phyloP scores from a whole-genome alignment of 2,797 vertebrate species.

The Bothrops alternatus region DNA sequence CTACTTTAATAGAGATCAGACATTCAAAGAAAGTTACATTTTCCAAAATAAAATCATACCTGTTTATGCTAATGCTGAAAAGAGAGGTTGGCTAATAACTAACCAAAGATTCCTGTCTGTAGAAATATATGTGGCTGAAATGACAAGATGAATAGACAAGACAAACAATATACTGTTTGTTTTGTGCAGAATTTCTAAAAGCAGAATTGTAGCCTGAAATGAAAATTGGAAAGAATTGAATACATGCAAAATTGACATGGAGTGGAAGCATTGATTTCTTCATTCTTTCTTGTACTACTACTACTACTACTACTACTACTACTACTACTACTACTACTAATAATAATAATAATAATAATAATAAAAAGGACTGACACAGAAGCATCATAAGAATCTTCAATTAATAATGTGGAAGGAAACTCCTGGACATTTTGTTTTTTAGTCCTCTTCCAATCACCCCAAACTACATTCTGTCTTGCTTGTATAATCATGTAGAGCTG shows the following conservation, averaged over 20 bases:
- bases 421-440: neutral
- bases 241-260: neutral
- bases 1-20: neutral
- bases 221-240: neutral
- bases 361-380: neutral
- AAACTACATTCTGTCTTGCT: neutral
- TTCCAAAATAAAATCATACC: neutral
- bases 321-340: too few species aligned
- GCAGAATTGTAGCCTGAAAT: neutral
- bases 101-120: neutral
- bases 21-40: neutral
- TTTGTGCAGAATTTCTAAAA: neutral
- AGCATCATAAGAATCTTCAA: neutral
- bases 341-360: too few species aligned
- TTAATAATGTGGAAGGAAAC: neutral
- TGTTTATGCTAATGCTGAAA: neutral
- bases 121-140: neutral
- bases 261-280: neutral
- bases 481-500: neutral
- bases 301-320: too few species aligned
- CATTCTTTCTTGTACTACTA: neutral
- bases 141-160: neutral
- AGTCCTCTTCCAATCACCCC: neutral
- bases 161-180: neutral
- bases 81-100: neutral